Evolutionary conservation across 2,797 vertebrate genomes (phyloP).

Genomic region (Trichosurus vulpecula): DNA sequence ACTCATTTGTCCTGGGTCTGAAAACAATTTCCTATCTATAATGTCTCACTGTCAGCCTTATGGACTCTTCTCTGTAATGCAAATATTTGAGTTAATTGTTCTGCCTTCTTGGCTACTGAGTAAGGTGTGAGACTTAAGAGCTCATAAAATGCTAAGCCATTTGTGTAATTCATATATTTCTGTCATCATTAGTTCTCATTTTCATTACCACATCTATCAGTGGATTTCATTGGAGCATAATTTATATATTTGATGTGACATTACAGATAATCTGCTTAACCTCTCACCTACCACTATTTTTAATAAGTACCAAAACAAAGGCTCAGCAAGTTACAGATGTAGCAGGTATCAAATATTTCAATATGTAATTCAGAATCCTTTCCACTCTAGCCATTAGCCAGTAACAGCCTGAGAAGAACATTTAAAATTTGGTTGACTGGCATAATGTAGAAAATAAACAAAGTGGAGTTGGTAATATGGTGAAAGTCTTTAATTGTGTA

Average conservation of each 20-base stretch:
- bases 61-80: neutral
- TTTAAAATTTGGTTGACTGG: neutral
- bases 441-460: neutral
- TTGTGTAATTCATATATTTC: neutral
- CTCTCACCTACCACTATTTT: neutral
- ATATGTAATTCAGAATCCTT: neutral
- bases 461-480: neutral
- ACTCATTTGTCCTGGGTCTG: neutral
- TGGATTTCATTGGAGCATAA: neutral
- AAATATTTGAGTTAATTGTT: neutral
- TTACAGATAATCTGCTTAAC: neutral
- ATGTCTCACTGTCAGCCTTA: neutral
- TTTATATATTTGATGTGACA: neutral
- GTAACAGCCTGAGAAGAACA: neutral
- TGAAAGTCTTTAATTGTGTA: neutral
- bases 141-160: neutral
- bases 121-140: neutral
- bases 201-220: neutral
- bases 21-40: neutral
- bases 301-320: neutral
- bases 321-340: neutral
- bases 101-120: neutral
- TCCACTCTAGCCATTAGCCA: neutral
- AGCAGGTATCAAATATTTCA: neutral
- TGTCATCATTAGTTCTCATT: neutral